phyloP scores from a whole-genome alignment of 2,797 vertebrate species.

The Euphonia xanthogaster region DNA sequence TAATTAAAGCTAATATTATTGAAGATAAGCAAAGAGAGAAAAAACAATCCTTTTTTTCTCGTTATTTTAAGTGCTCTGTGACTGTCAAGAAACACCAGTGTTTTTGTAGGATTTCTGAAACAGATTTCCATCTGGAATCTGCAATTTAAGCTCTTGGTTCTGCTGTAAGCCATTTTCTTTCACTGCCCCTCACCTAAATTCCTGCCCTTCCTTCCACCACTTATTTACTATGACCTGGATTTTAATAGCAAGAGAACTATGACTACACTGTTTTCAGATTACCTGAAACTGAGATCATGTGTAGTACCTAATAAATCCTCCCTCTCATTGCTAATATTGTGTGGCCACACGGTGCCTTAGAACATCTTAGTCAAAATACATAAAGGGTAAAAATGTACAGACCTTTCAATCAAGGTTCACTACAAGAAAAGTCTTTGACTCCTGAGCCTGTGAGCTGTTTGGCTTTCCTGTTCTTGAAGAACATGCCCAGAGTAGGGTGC shows the following conservation, averaged over 20 bases:
- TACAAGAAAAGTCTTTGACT: not conserved
- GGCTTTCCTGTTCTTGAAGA: not conserved
- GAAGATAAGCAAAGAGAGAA: not conserved
- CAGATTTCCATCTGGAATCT: not conserved
- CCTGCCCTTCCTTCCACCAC: slow-evolving; percentile 21
- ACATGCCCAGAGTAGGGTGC: not conserved
- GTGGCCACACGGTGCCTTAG: slow-evolving; percentile 37
- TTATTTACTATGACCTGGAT: slow-evolving; percentile 35
- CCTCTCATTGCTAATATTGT: slow-evolving; percentile 31
- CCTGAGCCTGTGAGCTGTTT: not conserved
- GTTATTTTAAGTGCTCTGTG: not conserved
- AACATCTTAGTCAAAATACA: slow-evolving; percentile 57
- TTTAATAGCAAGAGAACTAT: slow-evolving; percentile 50
- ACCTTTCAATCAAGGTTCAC: slow-evolving; percentile 43
- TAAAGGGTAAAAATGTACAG: slow-evolving; percentile 55
- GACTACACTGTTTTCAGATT: slow-evolving; percentile 64
- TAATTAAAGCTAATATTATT: not conserved
- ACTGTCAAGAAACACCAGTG: not conserved
- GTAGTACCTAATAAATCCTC: slow-evolving; percentile 74
- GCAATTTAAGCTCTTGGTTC: not conserved
- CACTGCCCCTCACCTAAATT: slow-evolving; percentile 3
- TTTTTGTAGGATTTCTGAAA: not conserved
- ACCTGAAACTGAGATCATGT: slow-evolving; percentile 63
- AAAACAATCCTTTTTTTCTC: not conserved
- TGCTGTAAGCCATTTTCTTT: slow-evolving; percentile 19